Conservation (phyloP, 64 coral and sea anemone genomes). For the Pachyseris speciosa region DNA sequence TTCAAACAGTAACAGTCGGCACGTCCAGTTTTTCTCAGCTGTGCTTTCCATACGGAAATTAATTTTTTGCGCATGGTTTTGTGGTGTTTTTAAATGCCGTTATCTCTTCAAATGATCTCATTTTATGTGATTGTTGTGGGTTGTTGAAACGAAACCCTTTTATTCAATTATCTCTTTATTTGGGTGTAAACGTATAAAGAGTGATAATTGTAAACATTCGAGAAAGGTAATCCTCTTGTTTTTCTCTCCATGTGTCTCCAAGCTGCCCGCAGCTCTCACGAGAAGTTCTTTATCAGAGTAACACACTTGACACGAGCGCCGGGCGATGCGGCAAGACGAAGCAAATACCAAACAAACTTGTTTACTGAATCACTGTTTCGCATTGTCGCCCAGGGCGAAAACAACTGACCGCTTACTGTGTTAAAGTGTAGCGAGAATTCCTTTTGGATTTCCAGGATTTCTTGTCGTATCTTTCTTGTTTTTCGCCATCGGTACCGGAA, state of each 20-base stretch:
- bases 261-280: background rate
- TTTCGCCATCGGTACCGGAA: slow-evolving; percentile 24
- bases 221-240: slow-evolving; percentile 12
- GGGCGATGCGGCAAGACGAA: background rate
- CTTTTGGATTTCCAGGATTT: background rate
- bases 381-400: background rate
- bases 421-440: slow-evolving; percentile 1
- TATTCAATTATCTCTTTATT: slow-evolving; percentile 54
- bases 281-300: too few relatives aligned
- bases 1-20: background rate
- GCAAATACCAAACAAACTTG: background rate
- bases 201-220: slow-evolving; percentile 16
- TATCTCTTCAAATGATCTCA: slow-evolving; percentile 38
- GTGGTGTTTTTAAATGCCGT: slow-evolving; percentile 11
- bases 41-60: slow-evolving; percentile 37
- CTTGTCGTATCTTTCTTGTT: background rate
- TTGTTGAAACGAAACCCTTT: slow-evolving; percentile 36
- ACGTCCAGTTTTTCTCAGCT: background rate
- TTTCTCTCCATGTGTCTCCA: background rate
- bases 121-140: background rate
- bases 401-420: background rate
- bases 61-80: slow-evolving; percentile 10
- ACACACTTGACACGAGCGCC: background rate
- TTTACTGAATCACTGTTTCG: background rate
- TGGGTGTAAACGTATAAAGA: slow-evolving; percentile 29